Base-by-base conservation (phyloP, 2,888 invertebrate genomes). In the Sesamia inferens region DNA sequence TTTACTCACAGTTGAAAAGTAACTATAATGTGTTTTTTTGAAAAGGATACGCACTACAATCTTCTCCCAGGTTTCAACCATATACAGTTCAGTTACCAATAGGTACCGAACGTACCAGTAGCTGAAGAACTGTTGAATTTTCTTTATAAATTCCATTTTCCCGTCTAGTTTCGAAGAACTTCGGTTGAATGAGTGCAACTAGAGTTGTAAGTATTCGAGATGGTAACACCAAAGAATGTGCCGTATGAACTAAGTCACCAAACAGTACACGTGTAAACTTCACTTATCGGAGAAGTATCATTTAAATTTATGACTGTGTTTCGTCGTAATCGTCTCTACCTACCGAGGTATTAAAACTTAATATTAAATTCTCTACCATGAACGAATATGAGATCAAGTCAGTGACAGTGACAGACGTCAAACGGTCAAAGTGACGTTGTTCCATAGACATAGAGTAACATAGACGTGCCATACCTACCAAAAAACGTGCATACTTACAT, bases 61-160 rank as follows among this genome's bases (percentile, higher is more conserved):
- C 89, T 95, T 95, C 88, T 97, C 97, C 97, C 97, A 97, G 64
- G 96, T 95, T 83, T 97, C 97, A 24, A 97, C 97, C 96, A 97
- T 97, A 86, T 97, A 97, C 39, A 97, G 88, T 85, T 97, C 97
- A 0, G 97, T 97, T 2, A 96, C 96, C 78, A 97, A 88, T 67
- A 95, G 93, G 84, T 97, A 97, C 78, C 97, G 94, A 59, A 97
- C 92, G 85, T 97, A 97, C 97, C 97, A 97, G 80, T 96, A 96
- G 57, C 91, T 93, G 48, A 97, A 62, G 79, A 97, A 96, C 58
- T 96, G 90, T 77, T 91, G 89, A 8, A 96, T 79, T 82, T 90
- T 95, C 86, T 94, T 93, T 2, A 95, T 6, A 16, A 88, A 48
- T 63, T 92, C 90, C 91, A 92, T 91, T 83, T 80, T 77, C 51